Conservation (phyloP, 2,888 invertebrate genomes). For the Erebia palarica region DNA sequence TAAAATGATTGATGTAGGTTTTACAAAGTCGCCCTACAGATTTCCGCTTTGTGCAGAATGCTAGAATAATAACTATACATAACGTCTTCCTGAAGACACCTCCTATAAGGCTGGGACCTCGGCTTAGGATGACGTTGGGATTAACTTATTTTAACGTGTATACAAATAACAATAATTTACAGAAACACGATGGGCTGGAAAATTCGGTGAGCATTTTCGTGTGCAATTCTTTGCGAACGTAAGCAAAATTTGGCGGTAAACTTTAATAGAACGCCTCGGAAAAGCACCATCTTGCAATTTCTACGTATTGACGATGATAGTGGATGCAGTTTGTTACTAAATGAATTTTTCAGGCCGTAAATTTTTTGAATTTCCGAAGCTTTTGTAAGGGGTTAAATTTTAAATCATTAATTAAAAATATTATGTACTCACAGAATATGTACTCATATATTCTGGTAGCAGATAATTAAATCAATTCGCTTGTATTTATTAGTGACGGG, state of each 20-base stretch:
- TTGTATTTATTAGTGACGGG: too few relatives aligned
- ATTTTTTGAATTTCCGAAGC: not conserved
- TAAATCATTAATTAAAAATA: too few relatives aligned
- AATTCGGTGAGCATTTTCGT: not conserved
- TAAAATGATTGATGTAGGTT: too few relatives aligned
- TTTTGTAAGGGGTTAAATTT: not conserved
- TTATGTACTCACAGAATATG: not conserved
- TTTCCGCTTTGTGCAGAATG: too few relatives aligned
- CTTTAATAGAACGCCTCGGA: slow-evolving; percentile 16
- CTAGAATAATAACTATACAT: not conserved
- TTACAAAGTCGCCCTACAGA: too few relatives aligned
- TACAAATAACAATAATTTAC: not conserved
- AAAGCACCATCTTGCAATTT: slow-evolving; percentile 14
- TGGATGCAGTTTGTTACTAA: slow-evolving; percentile 7
- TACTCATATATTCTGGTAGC: not conserved
- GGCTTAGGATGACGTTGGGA: too few relatives aligned
- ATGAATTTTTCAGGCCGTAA: not conserved
- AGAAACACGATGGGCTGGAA: not conserved
- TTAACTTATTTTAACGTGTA: too few relatives aligned
- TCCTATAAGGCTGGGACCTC: too few relatives aligned
- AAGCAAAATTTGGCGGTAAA: slow-evolving; percentile 14
- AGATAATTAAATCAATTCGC: too few relatives aligned
- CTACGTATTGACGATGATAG: not conserved
- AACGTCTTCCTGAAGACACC: too few relatives aligned
- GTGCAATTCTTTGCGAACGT: slow-evolving; percentile 4